These are phyloP conservation scores for Elephas maximus DNA, from an alignment of 2,113 vertebrate genomes.

Conservation along the genomic window DNA sequence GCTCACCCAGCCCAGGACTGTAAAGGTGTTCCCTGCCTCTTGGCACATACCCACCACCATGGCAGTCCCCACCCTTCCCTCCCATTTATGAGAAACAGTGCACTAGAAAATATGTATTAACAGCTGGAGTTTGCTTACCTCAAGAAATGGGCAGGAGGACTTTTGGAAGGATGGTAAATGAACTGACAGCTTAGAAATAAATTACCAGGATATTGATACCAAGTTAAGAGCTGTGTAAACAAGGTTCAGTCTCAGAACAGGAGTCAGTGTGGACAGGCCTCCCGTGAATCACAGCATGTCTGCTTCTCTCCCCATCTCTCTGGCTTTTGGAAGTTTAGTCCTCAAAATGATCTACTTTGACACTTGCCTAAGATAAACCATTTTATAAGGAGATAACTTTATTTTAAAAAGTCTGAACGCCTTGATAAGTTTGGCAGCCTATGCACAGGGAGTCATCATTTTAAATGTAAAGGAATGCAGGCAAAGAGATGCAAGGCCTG, in stretches of 20 bases:
- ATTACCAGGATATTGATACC: neutral
- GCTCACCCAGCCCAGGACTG: neutral
- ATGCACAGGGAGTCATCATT: too few relatives aligned
- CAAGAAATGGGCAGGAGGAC: neutral
- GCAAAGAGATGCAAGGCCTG: neutral
- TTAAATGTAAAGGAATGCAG: neutral
- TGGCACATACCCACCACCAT: neutral
- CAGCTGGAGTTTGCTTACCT: neutral
- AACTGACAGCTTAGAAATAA: slow-evolving; percentile 25
- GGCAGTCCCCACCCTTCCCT: neutral
- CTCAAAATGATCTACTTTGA: neutral
- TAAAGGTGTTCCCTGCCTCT: neutral
- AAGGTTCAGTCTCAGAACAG: neutral
- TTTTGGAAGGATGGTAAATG: neutral
- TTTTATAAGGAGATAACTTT: neutral
- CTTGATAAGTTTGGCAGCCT: neutral
- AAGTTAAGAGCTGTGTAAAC: neutral
- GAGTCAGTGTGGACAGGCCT: neutral
- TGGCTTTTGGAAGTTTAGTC: neutral
- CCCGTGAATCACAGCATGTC: neutral
- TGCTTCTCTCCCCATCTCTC: neutral
- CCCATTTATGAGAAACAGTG: neutral
- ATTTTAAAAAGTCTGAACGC: slow-evolving; percentile 3
- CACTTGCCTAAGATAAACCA: neutral
- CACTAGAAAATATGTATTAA: neutral